Evolutionary conservation across 2,113 vertebrate species (phyloP), one percentile per base, ranked within the genome.

Genomic region (Cebus imitator): DNA sequence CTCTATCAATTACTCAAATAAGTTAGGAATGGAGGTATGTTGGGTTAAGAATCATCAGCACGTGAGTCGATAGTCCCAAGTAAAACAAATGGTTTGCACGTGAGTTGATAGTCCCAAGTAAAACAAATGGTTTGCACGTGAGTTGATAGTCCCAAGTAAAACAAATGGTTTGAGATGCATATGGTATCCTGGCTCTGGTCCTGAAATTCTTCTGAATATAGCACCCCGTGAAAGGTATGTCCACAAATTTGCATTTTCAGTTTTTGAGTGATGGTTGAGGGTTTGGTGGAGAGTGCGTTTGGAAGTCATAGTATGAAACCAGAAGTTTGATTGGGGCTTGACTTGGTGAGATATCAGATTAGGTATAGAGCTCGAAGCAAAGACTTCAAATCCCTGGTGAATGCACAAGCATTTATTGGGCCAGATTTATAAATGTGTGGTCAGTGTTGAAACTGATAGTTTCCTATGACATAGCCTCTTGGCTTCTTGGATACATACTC

Each of bases 1-100:
- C 68, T 95, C 84, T 88, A 75, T 90, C 94, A 96, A 95, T 97
- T 89, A 94, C 92, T 90, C 85, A 92, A 95, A 81, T 96, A 76
- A 89, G 57, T 79, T 92, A 80, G 14, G 64, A 40, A 25, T 92
- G 2, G 78, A 40, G 35, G 17, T 58, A 18, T 72, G 18, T 50
- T 91, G 52, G 18, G 32, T 64, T 52, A 84, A 86, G 73, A 83
- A 25, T 8, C 23, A 93, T 81, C 13, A 66, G 50, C 37, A 57
- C 75, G 3, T n/a, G 45, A 40, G 25, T 32, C 48, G 27, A 48
- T 48, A 58, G 18, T 45, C 66, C n/a, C 57, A 82, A 32, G 40
- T 87, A 80, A 95, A 97, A 92, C 37, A 92, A 55, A 83, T 64
- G 25, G 1, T 40, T 89, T 70, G 18, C 37, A 57, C 75, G 4